These are phyloP conservation scores for Sapayoa aenigma DNA, from an alignment of 2,113 vertebrate genomes.

Conservation along the genomic window DNA sequence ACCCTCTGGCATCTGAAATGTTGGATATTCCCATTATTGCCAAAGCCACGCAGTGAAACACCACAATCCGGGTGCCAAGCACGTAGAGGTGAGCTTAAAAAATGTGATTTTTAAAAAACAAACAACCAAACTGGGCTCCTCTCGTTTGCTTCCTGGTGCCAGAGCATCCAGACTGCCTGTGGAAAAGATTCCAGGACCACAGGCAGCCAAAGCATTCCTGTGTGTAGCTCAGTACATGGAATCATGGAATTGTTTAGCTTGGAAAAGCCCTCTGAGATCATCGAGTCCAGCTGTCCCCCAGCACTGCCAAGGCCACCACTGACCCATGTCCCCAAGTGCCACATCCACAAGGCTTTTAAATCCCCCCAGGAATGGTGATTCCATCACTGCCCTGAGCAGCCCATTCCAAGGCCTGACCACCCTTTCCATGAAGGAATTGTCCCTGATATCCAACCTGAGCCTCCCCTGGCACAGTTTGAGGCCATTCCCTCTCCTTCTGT, in stretches of 20 bases:
- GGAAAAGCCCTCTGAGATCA: not conserved
- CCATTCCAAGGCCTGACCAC: not conserved
- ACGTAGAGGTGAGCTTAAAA: not conserved
- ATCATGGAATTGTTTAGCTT: not conserved
- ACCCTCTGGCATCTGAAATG: not conserved
- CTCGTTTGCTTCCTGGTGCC: not conserved
- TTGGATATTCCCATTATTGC: not conserved
- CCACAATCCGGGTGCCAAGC: not conserved
- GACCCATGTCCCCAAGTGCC: not conserved
- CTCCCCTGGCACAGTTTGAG: accelerated
- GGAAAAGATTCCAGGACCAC: not conserved
- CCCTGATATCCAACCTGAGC: not conserved
- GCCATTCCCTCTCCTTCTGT: accelerated
- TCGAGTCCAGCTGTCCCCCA: not conserved
- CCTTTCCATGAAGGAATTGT: not conserved
- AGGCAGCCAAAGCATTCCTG: not conserved
- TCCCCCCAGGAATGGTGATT: not conserved
- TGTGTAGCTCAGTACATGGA: not conserved
- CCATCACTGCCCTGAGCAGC: not conserved
- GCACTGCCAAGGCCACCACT: not conserved
- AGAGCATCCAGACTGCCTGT: not conserved
- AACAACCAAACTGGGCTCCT: not conserved
- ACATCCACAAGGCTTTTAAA: not conserved
- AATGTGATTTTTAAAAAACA: not conserved
- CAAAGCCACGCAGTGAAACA: not conserved